Evolutionary conservation across 2,888 invertebrate species (phyloP).

Genomic region (Carcina quercana): DNA sequence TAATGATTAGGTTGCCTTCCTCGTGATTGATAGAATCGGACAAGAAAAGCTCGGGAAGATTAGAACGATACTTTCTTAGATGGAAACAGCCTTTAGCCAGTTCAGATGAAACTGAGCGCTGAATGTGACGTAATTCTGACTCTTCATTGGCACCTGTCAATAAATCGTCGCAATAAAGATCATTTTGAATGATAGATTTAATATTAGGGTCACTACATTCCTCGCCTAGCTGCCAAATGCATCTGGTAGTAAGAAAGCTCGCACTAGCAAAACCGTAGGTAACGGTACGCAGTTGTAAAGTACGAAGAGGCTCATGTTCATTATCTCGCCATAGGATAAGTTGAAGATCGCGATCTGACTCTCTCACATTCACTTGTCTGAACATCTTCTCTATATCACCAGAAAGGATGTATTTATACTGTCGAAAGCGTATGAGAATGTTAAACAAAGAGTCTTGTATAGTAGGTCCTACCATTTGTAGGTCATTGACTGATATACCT

Average conservation of each 20-base stretch:
- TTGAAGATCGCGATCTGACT: slow-evolving; percentile 2
- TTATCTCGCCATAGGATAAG: slow-evolving; percentile 3
- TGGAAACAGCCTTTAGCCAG: slow-evolving; percentile 5
- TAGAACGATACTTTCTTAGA: slow-evolving; percentile 11
- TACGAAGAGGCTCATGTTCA: neutral
- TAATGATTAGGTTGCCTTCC: neutral
- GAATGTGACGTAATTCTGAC: slow-evolving; percentile 3
- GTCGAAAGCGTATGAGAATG: slow-evolving; percentile 9
- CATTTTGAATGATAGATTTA: slow-evolving; percentile 3
- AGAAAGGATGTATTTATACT: slow-evolving; percentile 11
- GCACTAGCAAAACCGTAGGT: slow-evolving; percentile 3
- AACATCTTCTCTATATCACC: slow-evolving; percentile 7
- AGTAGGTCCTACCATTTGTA: neutral
- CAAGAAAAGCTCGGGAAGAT: neutral
- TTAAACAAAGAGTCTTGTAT: neutral
- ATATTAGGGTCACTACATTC: neutral
- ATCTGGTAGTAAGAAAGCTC: neutral
- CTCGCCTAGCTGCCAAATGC: neutral
- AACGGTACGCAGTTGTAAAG: slow-evolving; percentile 3
- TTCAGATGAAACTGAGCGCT: neutral
- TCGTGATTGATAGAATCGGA: neutral
- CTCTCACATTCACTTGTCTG: neutral
- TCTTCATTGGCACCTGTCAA: slow-evolving; percentile 5
- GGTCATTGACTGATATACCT: neutral
- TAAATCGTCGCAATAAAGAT: slow-evolving; percentile 9